Percentiles rank a stretch among this genome's conserved stretches.
Evolutionary conservation across 1,140 invertebrate genomes (phyloP).

Genomic region (Meteorus sp.): DNA sequence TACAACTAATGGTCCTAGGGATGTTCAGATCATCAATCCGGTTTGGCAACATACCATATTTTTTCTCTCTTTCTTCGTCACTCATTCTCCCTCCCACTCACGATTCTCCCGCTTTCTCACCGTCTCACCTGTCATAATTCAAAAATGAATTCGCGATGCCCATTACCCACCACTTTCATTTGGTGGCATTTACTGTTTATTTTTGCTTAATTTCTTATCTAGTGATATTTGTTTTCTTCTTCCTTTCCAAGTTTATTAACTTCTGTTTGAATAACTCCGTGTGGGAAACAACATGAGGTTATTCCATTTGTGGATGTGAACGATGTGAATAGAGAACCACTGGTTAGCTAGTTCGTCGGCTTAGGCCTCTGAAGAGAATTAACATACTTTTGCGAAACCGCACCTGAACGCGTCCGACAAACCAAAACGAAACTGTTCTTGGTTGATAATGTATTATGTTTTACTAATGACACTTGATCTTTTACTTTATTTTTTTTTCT

Average conservation of each 20-base stretch:
- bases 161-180: slow-evolving; percentile 11
- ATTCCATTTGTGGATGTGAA: too few species aligned
- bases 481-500: too few species aligned
- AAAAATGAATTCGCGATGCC: slow-evolving; percentile 22
- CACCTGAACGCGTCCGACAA: slow-evolving; percentile 20
- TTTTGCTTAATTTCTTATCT: too few species aligned
- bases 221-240: too few species aligned
- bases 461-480: too few species aligned
- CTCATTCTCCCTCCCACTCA: too few species aligned
- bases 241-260: neutral
- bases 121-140: slow-evolving; percentile 28
- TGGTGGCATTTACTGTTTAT: neutral
- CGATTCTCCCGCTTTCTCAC: too few species aligned
- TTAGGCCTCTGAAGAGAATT: neutral
- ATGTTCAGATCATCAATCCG: slow-evolving; percentile 25
- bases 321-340: neutral
- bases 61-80: slow-evolving; percentile 12
- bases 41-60: slow-evolving; percentile 24
- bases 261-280: neutral
- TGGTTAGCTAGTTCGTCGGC: too few species aligned
- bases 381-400: slow-evolving; percentile 13
- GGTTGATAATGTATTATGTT: too few species aligned
- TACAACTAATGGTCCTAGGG: slow-evolving; percentile 8
- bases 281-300: too few species aligned
- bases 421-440: slow-evolving; percentile 19